phyloP scores from a whole-genome alignment of 2,888 invertebrate species.

The Sepiola atlantica region DNA sequence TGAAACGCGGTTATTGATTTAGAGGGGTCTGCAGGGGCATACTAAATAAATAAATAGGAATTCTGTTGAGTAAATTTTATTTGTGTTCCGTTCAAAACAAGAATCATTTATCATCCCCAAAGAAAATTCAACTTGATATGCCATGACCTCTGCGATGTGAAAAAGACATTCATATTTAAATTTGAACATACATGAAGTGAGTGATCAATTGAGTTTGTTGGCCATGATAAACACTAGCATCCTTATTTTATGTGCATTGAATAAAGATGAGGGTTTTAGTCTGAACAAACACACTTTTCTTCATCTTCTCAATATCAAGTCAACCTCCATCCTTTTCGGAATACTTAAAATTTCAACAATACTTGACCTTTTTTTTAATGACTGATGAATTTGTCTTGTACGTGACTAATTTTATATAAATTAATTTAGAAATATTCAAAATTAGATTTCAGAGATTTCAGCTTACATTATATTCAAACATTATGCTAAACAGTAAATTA shows the following conservation, averaged over 20 bases:
- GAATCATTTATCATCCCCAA: neutral
- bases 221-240: neutral
- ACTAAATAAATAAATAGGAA: neutral
- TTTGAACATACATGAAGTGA: neutral
- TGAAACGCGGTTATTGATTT: too few relatives aligned
- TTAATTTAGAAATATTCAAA: constrained; percentile 32
- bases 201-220: neutral
- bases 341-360: neutral
- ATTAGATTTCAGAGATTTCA: neutral
- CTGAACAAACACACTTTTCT: neutral
- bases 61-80: neutral
- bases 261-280: neutral
- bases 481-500: constrained; percentile 10
- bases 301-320: neutral
- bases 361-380: neutral
- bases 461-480: constrained; percentile 15
- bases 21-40: too few relatives aligned
- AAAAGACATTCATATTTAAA: neutral
- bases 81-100: neutral
- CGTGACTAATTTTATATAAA: neutral
- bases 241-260: constrained; percentile 10
- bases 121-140: neutral
- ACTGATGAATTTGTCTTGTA: neutral
- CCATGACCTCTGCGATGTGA: neutral
- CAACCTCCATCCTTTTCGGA: neutral